phyloP scores from a whole-genome alignment of 2,113 vertebrate species.

The Cololabis saira region DNA sequence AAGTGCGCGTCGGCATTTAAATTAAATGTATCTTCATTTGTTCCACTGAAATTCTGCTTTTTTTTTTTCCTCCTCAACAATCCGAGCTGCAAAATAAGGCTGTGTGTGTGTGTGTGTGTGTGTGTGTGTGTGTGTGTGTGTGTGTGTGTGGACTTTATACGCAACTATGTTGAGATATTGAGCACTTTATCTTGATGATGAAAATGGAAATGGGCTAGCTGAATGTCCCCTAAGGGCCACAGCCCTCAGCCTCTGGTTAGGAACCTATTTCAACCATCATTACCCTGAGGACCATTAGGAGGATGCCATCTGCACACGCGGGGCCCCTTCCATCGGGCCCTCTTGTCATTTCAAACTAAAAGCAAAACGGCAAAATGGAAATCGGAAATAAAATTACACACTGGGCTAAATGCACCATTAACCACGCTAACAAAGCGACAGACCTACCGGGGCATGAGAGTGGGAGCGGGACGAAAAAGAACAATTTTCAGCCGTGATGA shows the following conservation, averaged over 20 bases:
- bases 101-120: not conserved
- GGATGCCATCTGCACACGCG: slow-evolving; percentile 68
- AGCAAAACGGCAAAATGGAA: slow-evolving; percentile 72
- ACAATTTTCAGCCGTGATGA: slow-evolving; percentile 47
- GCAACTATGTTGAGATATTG: slow-evolving; percentile 23
- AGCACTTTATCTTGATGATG: slow-evolving; percentile 62
- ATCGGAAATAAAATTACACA: slow-evolving; percentile 84
- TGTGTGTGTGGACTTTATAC: not conserved
- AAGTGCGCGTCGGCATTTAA: slow-evolving; percentile 12
- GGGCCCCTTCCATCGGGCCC: slow-evolving; percentile 40
- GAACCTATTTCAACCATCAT: slow-evolving; percentile 84
- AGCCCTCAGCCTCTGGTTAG: slow-evolving; percentile 61
- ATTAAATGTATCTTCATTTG: slow-evolving; percentile 22
- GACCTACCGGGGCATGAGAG: slow-evolving; percentile 60
- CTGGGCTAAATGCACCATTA: slow-evolving; percentile 78
- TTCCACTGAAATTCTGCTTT: not conserved
- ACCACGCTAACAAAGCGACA: slow-evolving; percentile 65
- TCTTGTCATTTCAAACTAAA: slow-evolving; percentile 77
- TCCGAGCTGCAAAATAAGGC: slow-evolving; percentile 12
- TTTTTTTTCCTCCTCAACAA: not conserved
- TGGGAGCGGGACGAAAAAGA: slow-evolving; percentile 41
- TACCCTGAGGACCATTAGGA: slow-evolving; percentile 83
- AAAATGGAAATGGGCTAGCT: slow-evolving; percentile 54
- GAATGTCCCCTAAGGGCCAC: slow-evolving; percentile 66
- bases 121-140: too few relatives aligned